phyloP scores from a whole-genome alignment of 2,888 invertebrate genomes.

The Drosophila atroscutellata region DNA sequence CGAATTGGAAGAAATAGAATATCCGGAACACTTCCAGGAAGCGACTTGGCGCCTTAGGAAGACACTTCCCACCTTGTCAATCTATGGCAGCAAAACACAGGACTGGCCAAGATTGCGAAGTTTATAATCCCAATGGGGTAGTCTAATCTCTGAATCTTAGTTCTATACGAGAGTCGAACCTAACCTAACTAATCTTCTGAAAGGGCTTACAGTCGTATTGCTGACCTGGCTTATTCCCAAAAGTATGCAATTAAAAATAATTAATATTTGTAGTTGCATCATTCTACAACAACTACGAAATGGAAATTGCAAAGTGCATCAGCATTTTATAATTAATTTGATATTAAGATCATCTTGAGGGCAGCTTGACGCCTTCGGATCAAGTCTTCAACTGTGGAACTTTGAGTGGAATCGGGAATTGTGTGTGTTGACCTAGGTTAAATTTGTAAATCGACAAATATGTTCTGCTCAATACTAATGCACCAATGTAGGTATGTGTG shows the following conservation, averaged over 20 bases:
- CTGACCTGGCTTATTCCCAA: neutral
- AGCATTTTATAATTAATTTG: slow-evolving; percentile 57
- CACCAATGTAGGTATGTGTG: slow-evolving; percentile 41
- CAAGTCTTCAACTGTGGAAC: slow-evolving; percentile 3
- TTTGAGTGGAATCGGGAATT: neutral
- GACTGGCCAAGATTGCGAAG: too few relatives aligned
- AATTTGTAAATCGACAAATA: slow-evolving; percentile 79
- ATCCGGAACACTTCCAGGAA: too few relatives aligned
- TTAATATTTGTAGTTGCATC: neutral
- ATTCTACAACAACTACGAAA: neutral
- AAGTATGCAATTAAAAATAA: neutral
- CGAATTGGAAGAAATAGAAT: too few relatives aligned
- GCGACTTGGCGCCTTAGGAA: too few relatives aligned
- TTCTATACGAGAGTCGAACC: too few relatives aligned
- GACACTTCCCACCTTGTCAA: too few relatives aligned
- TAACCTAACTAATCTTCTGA: neutral
- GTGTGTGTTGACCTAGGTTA: slow-evolving; percentile 45
- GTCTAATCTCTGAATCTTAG: too few relatives aligned
- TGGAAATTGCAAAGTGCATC: neutral
- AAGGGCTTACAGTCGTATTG: neutral
- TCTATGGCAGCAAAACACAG: too few relatives aligned
- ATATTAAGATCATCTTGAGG: slow-evolving; percentile 40
- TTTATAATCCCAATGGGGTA: too few relatives aligned
- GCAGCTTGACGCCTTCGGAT: slow-evolving; percentile 33
- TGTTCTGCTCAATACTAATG: slow-evolving; percentile 65